These are phyloP conservation scores for Ophthalmolycus amberensis DNA, from an alignment of 2,113 vertebrate genomes.

Conservation along the genomic window DNA sequence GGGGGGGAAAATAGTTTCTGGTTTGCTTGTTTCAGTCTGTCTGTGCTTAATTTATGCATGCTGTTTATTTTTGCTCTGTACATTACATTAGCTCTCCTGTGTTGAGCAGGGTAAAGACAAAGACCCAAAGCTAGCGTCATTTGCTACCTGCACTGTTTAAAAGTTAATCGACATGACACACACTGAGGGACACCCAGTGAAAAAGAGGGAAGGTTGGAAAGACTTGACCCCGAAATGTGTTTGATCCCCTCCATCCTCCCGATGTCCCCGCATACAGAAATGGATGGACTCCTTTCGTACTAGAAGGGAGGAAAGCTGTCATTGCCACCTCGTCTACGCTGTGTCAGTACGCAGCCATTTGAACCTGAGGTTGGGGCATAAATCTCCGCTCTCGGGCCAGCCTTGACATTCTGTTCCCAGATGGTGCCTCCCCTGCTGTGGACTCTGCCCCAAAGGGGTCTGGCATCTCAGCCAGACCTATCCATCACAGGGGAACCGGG, in stretches of 20 bases:
- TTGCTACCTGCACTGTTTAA: slow-evolving; percentile 23
- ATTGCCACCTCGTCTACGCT: slow-evolving; percentile 54
- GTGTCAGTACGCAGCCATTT: slow-evolving; percentile 63
- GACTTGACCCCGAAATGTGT: slow-evolving; percentile 60
- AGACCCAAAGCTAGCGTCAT: slow-evolving; percentile 1
- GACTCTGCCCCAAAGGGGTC: slow-evolving; percentile 60
- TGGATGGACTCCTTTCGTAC: slow-evolving; percentile 59
- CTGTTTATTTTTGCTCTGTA: background rate
- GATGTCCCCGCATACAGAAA: slow-evolving; percentile 45
- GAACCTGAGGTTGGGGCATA: slow-evolving; percentile 70
- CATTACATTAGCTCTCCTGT: background rate
- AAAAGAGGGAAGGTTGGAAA: slow-evolving; percentile 50
- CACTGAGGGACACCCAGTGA: slow-evolving; percentile 3
- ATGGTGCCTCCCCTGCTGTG: slow-evolving; percentile 70
- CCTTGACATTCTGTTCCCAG: slow-evolving; percentile 77
- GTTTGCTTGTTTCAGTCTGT: slow-evolving; percentile 40
- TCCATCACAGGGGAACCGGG: slow-evolving; percentile 68
- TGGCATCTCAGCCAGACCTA: slow-evolving; percentile 70
- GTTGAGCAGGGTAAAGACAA: background rate
- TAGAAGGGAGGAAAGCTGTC: slow-evolving; percentile 57
- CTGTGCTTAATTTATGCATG: slow-evolving; percentile 44
- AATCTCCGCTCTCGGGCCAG: slow-evolving; percentile 65
- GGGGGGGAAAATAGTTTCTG: background rate
- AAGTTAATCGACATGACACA: slow-evolving; percentile 2
- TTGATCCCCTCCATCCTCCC: slow-evolving; percentile 40